Conservation (phyloP, 1,140 invertebrate genomes). For the Drosophila hydei region DNA sequence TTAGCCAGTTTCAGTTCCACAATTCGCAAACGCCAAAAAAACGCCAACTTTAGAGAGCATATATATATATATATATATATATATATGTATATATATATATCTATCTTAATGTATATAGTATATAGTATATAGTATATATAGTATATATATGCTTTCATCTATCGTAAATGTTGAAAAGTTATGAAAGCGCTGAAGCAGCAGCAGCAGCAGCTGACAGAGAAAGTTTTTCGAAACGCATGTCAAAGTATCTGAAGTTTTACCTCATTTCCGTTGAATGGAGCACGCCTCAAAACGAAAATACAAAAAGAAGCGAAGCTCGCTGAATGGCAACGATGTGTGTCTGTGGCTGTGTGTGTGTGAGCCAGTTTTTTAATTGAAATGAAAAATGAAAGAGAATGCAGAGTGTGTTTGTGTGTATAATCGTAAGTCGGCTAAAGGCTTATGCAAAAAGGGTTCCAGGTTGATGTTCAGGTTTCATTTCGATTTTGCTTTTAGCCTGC, state of each 20-base stretch:
- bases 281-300: no score
- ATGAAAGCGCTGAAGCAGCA: neutral
- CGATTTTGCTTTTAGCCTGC: constrained; percentile 1
- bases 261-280: constrained; percentile 3
- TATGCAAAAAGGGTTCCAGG: constrained; percentile 40
- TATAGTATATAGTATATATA: no score
- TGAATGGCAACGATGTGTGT: neutral
- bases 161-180: neutral
- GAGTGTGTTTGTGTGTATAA: constrained; percentile 6
- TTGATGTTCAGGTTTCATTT: constrained; percentile 5
- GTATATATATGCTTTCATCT: no score
- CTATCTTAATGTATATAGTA: no score
- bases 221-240: constrained; percentile 9
- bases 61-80: neutral
- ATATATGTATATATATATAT: neutral
- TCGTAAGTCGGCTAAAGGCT: constrained; percentile 23
- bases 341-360: neutral
- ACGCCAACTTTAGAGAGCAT: neutral
- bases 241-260: constrained; percentile 4
- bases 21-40: neutral
- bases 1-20: neutral
- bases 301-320: no score
- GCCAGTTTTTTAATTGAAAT: constrained; percentile 43
- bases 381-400: constrained; percentile 24
- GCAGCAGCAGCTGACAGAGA: neutral